These are phyloP conservation scores for Neolamprologus devosi DNA, from an alignment of 2,113 vertebrate species.

Conservation along the genomic window DNA sequence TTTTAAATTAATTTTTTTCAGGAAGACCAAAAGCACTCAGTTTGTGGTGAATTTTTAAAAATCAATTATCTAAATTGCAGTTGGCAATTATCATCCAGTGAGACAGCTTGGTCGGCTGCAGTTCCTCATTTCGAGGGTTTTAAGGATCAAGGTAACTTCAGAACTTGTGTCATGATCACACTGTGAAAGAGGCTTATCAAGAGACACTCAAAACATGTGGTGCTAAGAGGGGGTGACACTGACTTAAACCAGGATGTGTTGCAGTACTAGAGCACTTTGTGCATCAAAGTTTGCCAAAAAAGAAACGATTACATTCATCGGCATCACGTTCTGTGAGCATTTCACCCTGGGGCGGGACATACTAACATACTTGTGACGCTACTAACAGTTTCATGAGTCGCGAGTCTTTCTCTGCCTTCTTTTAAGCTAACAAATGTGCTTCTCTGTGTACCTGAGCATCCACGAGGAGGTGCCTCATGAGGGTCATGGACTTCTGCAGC, in stretches of 20 bases:
- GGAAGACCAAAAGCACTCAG: neutral
- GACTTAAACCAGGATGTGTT: neutral
- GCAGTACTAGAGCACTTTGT: neutral
- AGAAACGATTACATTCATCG: neutral
- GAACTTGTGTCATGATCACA: neutral
- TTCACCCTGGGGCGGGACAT: neutral
- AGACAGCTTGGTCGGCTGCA: neutral
- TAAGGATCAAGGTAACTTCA: neutral
- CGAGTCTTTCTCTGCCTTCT: neutral
- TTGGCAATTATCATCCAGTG: neutral
- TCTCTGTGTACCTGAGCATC: constrained; percentile 82
- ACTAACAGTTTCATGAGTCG: neutral
- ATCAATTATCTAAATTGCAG: neutral
- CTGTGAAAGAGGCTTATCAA: neutral
- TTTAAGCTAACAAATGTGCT: neutral
- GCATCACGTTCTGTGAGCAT: neutral
- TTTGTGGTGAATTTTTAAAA: neutral
- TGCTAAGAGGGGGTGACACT: neutral
- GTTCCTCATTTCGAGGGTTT: neutral
- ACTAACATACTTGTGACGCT: neutral
- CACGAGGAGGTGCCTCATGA: constrained; percentile 88
- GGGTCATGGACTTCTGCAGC: constrained; percentile 80
- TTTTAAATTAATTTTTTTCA: neutral
- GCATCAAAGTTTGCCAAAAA: neutral
- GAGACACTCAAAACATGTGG: neutral